A percentile compares a stretch with the other conserved stretches of the same genome.
These are phyloP conservation scores for Lepisosteus osseus DNA, from an alignment of 2,113 vertebrate species.

Conservation along the genomic window DNA sequence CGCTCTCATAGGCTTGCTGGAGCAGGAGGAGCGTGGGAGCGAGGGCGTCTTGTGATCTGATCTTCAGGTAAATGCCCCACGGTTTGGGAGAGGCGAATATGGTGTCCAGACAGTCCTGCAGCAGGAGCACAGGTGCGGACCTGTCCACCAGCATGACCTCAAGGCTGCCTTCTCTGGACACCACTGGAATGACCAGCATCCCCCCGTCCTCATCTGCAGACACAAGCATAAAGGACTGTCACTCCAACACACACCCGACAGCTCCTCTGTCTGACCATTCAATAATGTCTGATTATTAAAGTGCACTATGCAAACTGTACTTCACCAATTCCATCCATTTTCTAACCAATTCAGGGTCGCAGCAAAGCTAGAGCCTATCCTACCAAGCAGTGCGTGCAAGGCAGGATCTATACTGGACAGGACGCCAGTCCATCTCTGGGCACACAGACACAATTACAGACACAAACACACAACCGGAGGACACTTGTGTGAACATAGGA, in stretches of 20 bases:
- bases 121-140: conserved; percentile 25
- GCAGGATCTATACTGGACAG: too few species aligned
- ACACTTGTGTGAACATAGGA: too few species aligned
- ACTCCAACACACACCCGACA: not conserved
- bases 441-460: too few species aligned
- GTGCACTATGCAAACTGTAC: too few species aligned
- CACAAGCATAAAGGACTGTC: not conserved
- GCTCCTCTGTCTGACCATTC: not conserved
- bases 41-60: conserved; percentile 54
- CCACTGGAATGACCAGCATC: conserved; percentile 63
- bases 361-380: not conserved
- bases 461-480: too few species aligned
- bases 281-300: not conserved
- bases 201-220: conserved; percentile 55
- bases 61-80: conserved; percentile 63
- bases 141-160: conserved; percentile 42
- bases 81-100: conserved; percentile 29
- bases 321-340: too few species aligned
- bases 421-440: too few species aligned
- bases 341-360: not conserved
- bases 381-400: too few species aligned
- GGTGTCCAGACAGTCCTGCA: conserved; percentile 53
- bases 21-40: conserved; percentile 52
- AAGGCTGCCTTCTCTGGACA: conserved; percentile 26
- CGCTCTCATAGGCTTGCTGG: conserved; percentile 35